Evolutionary conservation across 2,888 invertebrate species (phyloP).

Genomic region (Drosophila antonietae): DNA sequence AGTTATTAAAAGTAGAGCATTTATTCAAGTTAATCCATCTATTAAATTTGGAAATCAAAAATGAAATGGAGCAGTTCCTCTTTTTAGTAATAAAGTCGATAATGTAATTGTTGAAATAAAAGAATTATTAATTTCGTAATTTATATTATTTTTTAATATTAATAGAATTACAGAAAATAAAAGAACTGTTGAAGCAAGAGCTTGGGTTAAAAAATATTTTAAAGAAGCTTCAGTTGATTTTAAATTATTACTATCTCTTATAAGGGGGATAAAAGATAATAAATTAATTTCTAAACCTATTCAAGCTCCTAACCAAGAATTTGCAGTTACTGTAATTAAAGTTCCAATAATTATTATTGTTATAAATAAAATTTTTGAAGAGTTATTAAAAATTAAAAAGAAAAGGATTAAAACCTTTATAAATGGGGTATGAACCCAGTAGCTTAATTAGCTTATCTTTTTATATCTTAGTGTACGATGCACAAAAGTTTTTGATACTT

Average conservation of each 20-base stretch:
- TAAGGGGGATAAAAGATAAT: constrained; percentile 87
- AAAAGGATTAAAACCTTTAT: too few relatives aligned
- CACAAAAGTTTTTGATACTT: too few relatives aligned
- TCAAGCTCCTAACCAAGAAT: constrained; percentile 86
- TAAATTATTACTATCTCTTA: constrained; percentile 85
- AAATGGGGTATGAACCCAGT: too few relatives aligned
- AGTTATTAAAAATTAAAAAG: constrained; percentile 84
- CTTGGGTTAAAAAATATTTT: constrained; percentile 88
- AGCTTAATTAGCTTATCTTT: too few relatives aligned
- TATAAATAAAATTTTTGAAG: constrained; percentile 86
- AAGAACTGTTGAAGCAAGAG: constrained; percentile 86
- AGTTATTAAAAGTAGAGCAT: constrained; percentile 86
- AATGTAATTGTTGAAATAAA: constrained; percentile 82
- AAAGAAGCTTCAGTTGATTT: constrained; percentile 86
- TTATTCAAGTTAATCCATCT: constrained; percentile 87
- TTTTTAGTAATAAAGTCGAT: constrained; percentile 85
- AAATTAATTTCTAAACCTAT: constrained; percentile 88
- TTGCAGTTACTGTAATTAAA: constrained; percentile 85
- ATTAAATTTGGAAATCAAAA: constrained; percentile 87
- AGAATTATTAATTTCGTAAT: constrained; percentile 69
- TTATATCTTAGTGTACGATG: too few relatives aligned
- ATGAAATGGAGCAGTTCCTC: constrained; percentile 87
- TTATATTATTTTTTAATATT: constrained; percentile 73
- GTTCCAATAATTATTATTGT: constrained; percentile 85
- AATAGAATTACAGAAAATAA: constrained; percentile 85